Conservation (phyloP, 2,797 vertebrate genomes). For the Myioborus melanocephalus region DNA sequence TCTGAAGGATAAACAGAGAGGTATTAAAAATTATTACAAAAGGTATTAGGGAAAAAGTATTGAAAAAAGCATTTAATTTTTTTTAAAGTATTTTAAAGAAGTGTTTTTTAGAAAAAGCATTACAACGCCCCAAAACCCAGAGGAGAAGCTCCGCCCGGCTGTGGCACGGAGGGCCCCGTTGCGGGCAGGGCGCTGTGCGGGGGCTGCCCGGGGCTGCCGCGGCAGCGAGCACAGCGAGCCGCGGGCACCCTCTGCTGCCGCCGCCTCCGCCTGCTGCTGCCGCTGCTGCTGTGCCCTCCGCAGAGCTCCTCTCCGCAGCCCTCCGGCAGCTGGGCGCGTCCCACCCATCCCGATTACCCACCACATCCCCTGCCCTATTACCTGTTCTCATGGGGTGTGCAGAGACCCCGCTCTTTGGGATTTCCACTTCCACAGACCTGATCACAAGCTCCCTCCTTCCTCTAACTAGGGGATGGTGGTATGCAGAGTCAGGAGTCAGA, state of each 20-base stretch:
- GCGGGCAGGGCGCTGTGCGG: not conserved
- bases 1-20: not conserved
- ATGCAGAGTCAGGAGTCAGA: not conserved
- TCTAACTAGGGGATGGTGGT: not conserved
- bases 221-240: not conserved
- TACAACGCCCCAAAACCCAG: rapidly evolving
- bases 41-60: not conserved
- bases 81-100: not conserved
- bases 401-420: not conserved
- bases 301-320: not conserved
- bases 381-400: not conserved
- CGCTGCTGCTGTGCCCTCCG: rapidly evolving
- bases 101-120: not conserved
- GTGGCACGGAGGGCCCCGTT: not conserved
- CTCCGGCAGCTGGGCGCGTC: rapidly evolving
- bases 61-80: not conserved
- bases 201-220: not conserved
- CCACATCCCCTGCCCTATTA: not conserved
- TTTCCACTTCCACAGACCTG: not conserved
- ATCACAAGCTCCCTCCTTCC: not conserved
- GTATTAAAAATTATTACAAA: not conserved
- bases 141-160: not conserved
- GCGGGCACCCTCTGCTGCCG: not conserved
- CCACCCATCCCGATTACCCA: not conserved
- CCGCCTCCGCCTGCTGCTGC: not conserved